These are phyloP conservation scores for Galleria mellonella DNA, from an alignment of 1,140 invertebrate genomes.

Conservation along the genomic window DNA sequence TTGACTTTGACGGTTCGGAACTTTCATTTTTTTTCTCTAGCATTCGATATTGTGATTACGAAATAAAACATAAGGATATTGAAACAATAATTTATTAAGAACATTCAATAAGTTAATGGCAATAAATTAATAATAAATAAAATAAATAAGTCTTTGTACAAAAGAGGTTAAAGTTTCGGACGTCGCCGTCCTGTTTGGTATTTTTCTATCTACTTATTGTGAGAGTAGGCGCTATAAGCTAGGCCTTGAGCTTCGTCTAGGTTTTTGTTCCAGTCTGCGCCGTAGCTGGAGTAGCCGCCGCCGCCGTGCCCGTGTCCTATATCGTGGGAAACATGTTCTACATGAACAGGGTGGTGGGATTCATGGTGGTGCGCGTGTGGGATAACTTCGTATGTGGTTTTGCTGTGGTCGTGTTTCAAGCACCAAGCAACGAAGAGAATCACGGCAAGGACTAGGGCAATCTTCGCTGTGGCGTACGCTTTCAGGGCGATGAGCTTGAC, in stretches of 20 bases:
- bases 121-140: slow-evolving; percentile 62
- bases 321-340: slow-evolving; percentile 51
- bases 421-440: slow-evolving; percentile 62
- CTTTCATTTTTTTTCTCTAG: too few relatives aligned
- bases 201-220: slow-evolving; percentile 36
- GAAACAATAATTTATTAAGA: slow-evolving; percentile 21
- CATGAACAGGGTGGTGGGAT: slow-evolving; percentile 47
- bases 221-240: slow-evolving; percentile 57
- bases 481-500: slow-evolving; percentile 64
- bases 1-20: too few relatives aligned
- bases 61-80: slow-evolving; percentile 17
- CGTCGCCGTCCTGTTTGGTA: slow-evolving; percentile 21
- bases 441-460: slow-evolving; percentile 54
- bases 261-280: slow-evolving; percentile 66
- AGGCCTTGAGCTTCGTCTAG: slow-evolving; percentile 59
- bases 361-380: slow-evolving; percentile 59
- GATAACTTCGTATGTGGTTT: slow-evolving; percentile 64
- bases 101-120: slow-evolving; percentile 49
- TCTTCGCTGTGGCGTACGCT: slow-evolving; percentile 60
- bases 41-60: slow-evolving; percentile 11
- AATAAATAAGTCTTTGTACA: slow-evolving; percentile 62
- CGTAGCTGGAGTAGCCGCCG: slow-evolving; percentile 41
- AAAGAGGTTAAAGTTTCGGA: slow-evolving; percentile 27
- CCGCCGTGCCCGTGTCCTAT: slow-evolving; percentile 34
- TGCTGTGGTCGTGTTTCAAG: slow-evolving; percentile 57